These are phyloP conservation scores for Tachystola acroxantha DNA, from an alignment of 2,888 invertebrate species.

Conservation along the genomic window DNA sequence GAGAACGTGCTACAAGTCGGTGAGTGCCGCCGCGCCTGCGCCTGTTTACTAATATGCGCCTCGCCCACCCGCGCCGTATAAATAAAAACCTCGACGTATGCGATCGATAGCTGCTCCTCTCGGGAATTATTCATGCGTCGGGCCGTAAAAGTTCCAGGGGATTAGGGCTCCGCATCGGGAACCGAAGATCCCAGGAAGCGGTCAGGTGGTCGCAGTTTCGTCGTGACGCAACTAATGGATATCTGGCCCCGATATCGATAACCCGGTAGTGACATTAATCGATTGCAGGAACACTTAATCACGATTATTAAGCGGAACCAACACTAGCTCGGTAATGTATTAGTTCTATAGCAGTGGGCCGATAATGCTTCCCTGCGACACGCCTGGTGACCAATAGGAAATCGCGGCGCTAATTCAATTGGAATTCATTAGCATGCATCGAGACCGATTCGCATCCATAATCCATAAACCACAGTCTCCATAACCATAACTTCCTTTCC, in stretches of 20 bases:
- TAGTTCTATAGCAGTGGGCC: slow-evolving; percentile 19
- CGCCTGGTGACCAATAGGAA: slow-evolving; percentile 32
- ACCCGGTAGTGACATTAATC: slow-evolving; percentile 41
- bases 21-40: slow-evolving; percentile 81
- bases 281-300: slow-evolving; percentile 39
- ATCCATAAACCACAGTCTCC: slow-evolving; percentile 30
- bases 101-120: slow-evolving; percentile 77
- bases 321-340: slow-evolving; percentile 3
- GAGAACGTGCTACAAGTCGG: slow-evolving; percentile 93
- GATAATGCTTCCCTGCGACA: slow-evolving; percentile 38
- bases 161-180: slow-evolving; percentile 49
- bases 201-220: slow-evolving; percentile 1
- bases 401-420: slow-evolving; percentile 37
- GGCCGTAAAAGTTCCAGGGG: slow-evolving; percentile 67
- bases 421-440: slow-evolving; percentile 38
- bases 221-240: slow-evolving; percentile 35
- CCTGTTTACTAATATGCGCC: slow-evolving; percentile 78
- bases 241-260: slow-evolving; percentile 39
- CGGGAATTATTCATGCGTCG: slow-evolving; percentile 77
- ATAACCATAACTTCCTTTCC: slow-evolving; percentile 25
- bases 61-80: slow-evolving; percentile 77
- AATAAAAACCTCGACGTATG: slow-evolving; percentile 78
- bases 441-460: slow-evolving; percentile 33
- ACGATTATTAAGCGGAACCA: slow-evolving; percentile 14
- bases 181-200: slow-evolving; percentile 8